Base-by-base conservation (phyloP, 2,888 invertebrate genomes). In the Eretmocerus hayati region DNA sequence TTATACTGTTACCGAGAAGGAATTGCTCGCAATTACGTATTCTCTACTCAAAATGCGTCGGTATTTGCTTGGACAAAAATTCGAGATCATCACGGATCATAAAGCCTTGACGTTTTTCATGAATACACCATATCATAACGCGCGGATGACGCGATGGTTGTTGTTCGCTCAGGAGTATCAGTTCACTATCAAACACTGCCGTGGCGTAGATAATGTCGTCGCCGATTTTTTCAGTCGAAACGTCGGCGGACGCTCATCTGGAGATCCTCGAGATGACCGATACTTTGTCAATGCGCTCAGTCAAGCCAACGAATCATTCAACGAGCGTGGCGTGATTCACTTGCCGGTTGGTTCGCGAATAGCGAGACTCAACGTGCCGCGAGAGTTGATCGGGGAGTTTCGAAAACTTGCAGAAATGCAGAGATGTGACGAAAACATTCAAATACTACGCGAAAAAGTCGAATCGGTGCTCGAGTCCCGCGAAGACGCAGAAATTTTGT, bases 31-130 rank as follows among this genome's bases (percentile, higher is more conserved):
- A n/a, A 42, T 42, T 2, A 38, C 59, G 58, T 39, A 49, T 58
- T 43, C 55, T 6, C 18, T 64, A 2, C 41, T 42, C 5, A 60
- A 60, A 42, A 62, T 62, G 52, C 57, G 60, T 38, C 53, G 16
- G 6, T 48, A 48, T 31, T 33, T 42, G 15, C 31, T 48, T n/a
- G 41, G 47, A 45, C 8, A 2, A 2, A 4, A 18, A 13, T 48
- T 48, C 21, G 32, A 48, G 3, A 43, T 48, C 20, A 38, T 43
- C 6, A 48, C 43, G 2, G 43, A 43, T 18, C 43, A 48, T 39
- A 5, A 43, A 43, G 33, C 30, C 2, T 15, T 48, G 9, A 42
- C 36, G 2, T 46, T 42, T 39, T 8, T 50, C 11, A 9, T 23
- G 2, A 16, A 22, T 16, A 35, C 50, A 2, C 18, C 39, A 1